Evolutionary conservation across 2,797 vertebrate genomes (phyloP).

Genomic region (Poeciliopsis infans): DNA sequence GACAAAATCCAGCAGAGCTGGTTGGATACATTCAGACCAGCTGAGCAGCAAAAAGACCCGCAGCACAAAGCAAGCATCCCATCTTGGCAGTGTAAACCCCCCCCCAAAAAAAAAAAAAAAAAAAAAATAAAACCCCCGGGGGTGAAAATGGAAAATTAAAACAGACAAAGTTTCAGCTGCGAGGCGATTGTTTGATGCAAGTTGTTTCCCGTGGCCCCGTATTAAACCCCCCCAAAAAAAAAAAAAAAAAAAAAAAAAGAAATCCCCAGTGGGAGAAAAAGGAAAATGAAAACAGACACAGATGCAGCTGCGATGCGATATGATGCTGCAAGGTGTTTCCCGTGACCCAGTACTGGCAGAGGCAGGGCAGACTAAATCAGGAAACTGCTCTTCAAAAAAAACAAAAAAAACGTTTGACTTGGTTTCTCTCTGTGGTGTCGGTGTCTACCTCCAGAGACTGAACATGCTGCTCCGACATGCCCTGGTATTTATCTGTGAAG

Average conservation of each 20-base stretch:
- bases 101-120: constrained; percentile 13
- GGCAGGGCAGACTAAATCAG: background rate
- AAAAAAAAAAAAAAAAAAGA: constrained; percentile 17
- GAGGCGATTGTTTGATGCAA: constrained; percentile 33
- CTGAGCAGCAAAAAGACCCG: constrained; percentile 21
- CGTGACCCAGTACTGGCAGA: background rate
- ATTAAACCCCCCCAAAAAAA: background rate
- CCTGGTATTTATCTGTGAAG: background rate
- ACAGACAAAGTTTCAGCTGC: constrained; percentile 45
- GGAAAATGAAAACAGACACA: constrained; percentile 23
- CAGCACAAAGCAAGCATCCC: background rate
- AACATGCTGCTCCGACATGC: background rate
- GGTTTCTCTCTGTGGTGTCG: background rate
- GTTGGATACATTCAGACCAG: constrained; percentile 11
- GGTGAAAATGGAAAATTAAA: constrained; percentile 9
- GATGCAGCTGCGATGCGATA: constrained; percentile 45
- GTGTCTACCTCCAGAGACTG: background rate
- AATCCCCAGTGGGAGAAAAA: constrained; percentile 29
- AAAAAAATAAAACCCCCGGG: constrained; percentile 33
- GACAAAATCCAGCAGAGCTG: constrained; percentile 13
- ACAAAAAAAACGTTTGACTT: background rate
- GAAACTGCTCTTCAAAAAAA: background rate
- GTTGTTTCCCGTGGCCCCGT: constrained; percentile 6
- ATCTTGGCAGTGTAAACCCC: background rate
- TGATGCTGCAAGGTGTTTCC: constrained; percentile 25